Percentiles rank a stretch among this genome's conserved stretches.
Conservation (phyloP, 2,888 invertebrate species). For the Caenorhabditis sp. region DNA sequence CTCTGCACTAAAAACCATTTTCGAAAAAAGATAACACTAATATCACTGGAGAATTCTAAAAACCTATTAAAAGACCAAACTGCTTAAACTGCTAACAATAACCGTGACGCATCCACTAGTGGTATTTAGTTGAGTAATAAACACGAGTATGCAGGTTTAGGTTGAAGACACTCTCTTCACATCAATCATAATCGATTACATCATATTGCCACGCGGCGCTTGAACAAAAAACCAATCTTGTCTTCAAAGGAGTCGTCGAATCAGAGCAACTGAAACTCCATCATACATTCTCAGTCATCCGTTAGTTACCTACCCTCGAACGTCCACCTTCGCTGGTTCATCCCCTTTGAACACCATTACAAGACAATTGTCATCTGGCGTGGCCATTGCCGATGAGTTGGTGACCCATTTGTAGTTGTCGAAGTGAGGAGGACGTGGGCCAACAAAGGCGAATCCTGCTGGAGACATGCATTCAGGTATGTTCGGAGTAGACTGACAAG, state of each 20-base stretch:
- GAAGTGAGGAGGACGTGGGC: conserved; percentile 4
- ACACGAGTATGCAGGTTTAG: too few relatives aligned
- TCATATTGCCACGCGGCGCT: conserved; percentile 2
- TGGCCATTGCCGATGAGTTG: conserved; percentile 13
- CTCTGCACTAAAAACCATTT: too few relatives aligned
- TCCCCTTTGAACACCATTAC: conserved; percentile 18
- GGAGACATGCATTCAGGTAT: conserved; percentile 24
- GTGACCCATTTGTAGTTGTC: conserved; percentile 36
- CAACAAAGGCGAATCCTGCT: conserved; percentile 29
- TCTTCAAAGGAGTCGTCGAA: background rate
- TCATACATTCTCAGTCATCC: background rate
- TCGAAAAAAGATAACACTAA: too few relatives aligned
- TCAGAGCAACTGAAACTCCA: too few relatives aligned
- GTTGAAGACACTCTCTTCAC: too few relatives aligned
- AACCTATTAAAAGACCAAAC: too few relatives aligned
- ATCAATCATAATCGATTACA: background rate
- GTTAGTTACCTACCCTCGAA: background rate
- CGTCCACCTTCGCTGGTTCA: background rate
- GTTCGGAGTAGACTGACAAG: conserved; percentile 21
- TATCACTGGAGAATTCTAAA: too few relatives aligned
- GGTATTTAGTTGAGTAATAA: too few relatives aligned
- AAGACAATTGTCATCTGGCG: conserved; percentile 25
- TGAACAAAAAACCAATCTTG: conserved; percentile 5
- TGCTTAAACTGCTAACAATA: too few relatives aligned
- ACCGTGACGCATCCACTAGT: too few relatives aligned